Base-by-base conservation (phyloP, 2,797 vertebrate genomes). In the Pipistrellus kuhlii region DNA sequence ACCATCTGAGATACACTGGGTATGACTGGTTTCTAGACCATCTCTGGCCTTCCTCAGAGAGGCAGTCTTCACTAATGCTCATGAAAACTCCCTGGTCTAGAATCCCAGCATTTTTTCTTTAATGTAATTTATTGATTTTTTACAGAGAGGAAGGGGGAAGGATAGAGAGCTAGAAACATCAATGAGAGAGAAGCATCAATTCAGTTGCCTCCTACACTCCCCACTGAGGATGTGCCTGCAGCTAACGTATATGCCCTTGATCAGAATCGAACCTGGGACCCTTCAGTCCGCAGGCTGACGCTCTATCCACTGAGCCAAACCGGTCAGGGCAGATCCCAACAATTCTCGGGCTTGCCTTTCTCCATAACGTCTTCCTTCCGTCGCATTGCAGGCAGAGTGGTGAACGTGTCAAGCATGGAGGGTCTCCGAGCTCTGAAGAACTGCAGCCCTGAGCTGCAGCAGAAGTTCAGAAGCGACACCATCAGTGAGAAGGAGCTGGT, bases 401-500 rank as follows among this genome's bases (percentile, higher is more conserved):
- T 99, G 96, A 99, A 99, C 2, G 97, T 99, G 3, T 99, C 99
- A 38, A 99, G 99, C 91, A 69, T 94, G 0, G 9, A 87, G 35
- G 85, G 98, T 14, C 3, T 68, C 15, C 92, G 35, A 0, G 93
- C 98, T 12, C 93, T 99, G 77, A 92, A 92, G 35, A 18, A 51
- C 3, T 99, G 99, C 97, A 99, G 98, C 97, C 87, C 91, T 0
- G 98, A 98, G 4, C 98, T 99, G 0, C 99, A 99, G 98, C 88
- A 98, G 88, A 98, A 98, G 94, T 99, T 99, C 96, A 98, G 98
- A 83, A 99, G 99, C 0, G 9, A 99, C 35, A 97, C 98, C 32
- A 99, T 99, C 98, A 99, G 98, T 0, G 99, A 99, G 97, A 98
- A 99, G 0, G 99, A 99, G 97, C 96, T 99, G 96, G 97, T 97